Evolutionary conservation across 1,140 invertebrate species (phyloP), one percentile per base, ranked within the genome.

Genomic region (Hestina assimilis): DNA sequence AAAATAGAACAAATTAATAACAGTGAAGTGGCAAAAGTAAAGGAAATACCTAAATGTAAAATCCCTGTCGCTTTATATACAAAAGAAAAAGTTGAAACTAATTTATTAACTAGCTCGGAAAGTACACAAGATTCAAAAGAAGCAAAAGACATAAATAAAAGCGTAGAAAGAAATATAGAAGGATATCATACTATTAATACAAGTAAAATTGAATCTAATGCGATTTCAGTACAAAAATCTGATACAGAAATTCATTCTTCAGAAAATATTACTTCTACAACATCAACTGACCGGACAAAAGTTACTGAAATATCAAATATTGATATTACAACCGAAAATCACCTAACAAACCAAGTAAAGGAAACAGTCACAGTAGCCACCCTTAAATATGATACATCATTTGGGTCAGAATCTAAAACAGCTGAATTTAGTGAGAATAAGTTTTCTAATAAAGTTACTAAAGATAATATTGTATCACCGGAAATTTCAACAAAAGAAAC

Each of bases 101-200:
- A 54, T 35, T 9, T 43, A 17, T 19, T 17, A 0, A 38, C 17
- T 19, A 54, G 24, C 11, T 38, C 29, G 9, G n/a, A 11, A 29
- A 38, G 1, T 54, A 26, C 24, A 54, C 42, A 54, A 54, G 20
- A 14, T 15, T 23, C 29, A 19, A n/a, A 1, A 9, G 33, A n/a
- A 19, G n/a, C n/a, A n/a, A n/a, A n/a, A n/a, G n/a, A n/a, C 11
- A 14, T 24, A 17, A 9, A 35, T 3, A 43, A 35, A 15, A 31
- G 14, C 7, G 31, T n/a, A 17, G 14, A 35, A 35, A 17, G 12
- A 15, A 1, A 35, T 4, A 6, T 0, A n/a, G 14, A 35, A 14
- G 3, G 15, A 15, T 7, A 15, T 17, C 6, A 15, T 15, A 4
- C 33, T 19, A 19, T 35, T 17, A 14, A 33, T 9, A 48, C 23